Percentiles rank a stretch among this genome's conserved stretches.
These are phyloP conservation scores for Diadema setosum DNA, from an alignment of 35 echinoderm and acorn worm genomes.

Conservation along the genomic window DNA sequence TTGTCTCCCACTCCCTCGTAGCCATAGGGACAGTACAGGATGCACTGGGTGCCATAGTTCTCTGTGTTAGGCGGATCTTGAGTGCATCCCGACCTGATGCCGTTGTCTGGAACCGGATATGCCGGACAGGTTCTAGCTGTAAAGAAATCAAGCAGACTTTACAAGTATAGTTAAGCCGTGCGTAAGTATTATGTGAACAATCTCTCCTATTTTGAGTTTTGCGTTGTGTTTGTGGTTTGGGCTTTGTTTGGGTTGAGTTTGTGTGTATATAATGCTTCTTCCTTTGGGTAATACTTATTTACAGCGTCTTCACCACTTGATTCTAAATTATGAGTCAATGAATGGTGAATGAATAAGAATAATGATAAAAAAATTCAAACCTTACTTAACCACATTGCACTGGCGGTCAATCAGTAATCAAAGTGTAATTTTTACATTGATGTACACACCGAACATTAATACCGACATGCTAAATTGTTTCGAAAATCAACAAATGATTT, in stretches of 20 bases:
- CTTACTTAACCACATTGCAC: too few species aligned
- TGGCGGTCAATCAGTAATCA: too few species aligned
- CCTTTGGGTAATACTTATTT: not conserved
- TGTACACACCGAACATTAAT: too few species aligned
- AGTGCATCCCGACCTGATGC: conserved; percentile 14
- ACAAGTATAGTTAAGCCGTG: not conserved
- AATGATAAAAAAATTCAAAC: too few species aligned
- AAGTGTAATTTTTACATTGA: too few species aligned
- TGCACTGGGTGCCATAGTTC: conserved; percentile 18
- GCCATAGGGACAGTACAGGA: conserved; percentile 35
- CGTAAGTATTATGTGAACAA: not conserved
- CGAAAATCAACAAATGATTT: not conserved
- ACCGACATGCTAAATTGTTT: not conserved
- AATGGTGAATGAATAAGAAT: too few species aligned
- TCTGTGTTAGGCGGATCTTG: conserved; percentile 4
- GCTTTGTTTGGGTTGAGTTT: not conserved
- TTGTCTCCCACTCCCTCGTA: conserved; percentile 11
- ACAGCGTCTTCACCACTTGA: not conserved
- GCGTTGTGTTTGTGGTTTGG: not conserved
- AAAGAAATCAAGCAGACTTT: not conserved
- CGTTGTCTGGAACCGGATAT: not conserved
- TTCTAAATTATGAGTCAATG: too few species aligned
- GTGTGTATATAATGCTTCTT: not conserved
- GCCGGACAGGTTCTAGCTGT: conserved; percentile 41
- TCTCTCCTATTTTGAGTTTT: not conserved